Conservation (phyloP, 1,140 invertebrate species). For the Orchesella cincta region DNA sequence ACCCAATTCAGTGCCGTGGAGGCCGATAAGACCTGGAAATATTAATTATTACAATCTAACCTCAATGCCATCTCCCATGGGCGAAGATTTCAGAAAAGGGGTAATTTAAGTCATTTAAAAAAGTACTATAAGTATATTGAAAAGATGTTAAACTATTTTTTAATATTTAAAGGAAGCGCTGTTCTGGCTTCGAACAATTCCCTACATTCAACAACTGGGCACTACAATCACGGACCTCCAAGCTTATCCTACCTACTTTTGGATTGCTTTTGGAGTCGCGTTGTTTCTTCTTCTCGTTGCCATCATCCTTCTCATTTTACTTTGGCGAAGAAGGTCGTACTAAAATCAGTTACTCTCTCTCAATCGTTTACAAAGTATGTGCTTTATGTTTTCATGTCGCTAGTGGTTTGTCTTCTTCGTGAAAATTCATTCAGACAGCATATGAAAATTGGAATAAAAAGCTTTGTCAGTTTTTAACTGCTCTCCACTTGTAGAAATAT, state of each 20-base stretch:
- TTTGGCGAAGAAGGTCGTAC: conserved; percentile 43
- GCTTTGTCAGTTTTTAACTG: no score
- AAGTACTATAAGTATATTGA: no score
- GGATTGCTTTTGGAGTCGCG: conserved; percentile 44
- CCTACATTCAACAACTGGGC: conserved; percentile 39
- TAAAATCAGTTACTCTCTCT: no score
- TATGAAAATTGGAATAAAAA: no score
- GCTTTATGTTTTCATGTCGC: neutral
- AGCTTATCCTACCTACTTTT: conserved; percentile 40
- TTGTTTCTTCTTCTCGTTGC: conserved; percentile 45
- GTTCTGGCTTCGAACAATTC: conserved; percentile 48
- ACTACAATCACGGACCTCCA: conserved; percentile 35
- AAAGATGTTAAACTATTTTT: neutral
- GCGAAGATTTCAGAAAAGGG: conserved; percentile 45
- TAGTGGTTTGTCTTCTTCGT: no score
- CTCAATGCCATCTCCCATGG: conserved; percentile 35
- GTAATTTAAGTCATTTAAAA: conserved; percentile 15
- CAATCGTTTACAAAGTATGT: no score
- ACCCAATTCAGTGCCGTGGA: conserved; percentile 24
- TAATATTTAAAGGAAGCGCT: conserved; percentile 39
- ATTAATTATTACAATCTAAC: conserved; percentile 47
- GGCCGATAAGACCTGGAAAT: conserved; percentile 39
- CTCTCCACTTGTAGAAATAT: no score
- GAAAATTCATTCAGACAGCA: no score
- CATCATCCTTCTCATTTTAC: conserved; percentile 33